Conservation (phyloP, 2,113 vertebrate species). For the Protobothrops flavoviridis region DNA sequence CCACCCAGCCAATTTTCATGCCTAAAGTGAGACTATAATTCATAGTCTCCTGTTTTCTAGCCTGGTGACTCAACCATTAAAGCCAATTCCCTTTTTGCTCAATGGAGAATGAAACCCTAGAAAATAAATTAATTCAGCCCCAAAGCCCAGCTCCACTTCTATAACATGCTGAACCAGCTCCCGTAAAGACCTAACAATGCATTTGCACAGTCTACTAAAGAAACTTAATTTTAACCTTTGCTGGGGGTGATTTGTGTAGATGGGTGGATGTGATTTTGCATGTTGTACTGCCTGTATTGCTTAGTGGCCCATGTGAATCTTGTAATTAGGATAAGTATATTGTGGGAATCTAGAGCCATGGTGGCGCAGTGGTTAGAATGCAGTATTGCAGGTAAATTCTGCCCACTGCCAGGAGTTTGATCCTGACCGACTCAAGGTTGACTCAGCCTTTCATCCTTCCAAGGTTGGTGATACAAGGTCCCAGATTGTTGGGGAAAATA, state of each 20-base stretch:
- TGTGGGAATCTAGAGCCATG: not conserved
- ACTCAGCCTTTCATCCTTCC: too few species aligned
- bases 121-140: not conserved
- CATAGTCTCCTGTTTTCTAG: not conserved
- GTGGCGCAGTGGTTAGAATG: too few species aligned
- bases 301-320: not conserved
- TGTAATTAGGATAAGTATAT: not conserved
- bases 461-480: too few species aligned
- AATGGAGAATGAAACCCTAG: not conserved
- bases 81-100: not conserved
- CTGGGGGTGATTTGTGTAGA: not conserved
- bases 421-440: too few species aligned
- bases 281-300: not conserved
- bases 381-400: too few species aligned
- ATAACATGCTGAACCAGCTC: not conserved
- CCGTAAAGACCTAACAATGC: not conserved
- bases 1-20: too few species aligned
- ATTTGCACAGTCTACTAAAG: not conserved
- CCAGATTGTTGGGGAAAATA: too few species aligned
- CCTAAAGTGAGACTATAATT: not conserved
- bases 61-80: not conserved
- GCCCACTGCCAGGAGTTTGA: too few species aligned
- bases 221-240: not conserved
- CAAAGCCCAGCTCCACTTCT: not conserved
- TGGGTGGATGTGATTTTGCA: not conserved